Evolutionary conservation across 2,888 invertebrate genomes (phyloP).

Genomic region (Chalcis sispes): DNA sequence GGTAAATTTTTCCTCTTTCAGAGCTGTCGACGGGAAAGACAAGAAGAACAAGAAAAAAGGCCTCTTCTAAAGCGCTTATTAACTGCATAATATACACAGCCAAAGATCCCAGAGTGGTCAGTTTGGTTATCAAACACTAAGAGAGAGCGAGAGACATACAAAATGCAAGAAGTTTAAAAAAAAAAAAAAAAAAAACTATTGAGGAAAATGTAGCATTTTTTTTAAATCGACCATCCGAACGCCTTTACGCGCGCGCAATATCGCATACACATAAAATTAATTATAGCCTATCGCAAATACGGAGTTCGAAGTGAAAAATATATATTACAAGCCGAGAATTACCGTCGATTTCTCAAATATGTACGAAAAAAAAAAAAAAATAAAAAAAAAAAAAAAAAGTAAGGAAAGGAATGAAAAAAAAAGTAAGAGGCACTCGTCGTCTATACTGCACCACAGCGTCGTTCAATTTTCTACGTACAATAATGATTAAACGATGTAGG

Average conservation of each 20-base stretch:
- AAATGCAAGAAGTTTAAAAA: background rate
- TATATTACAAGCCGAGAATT: slow-evolving; percentile 22
- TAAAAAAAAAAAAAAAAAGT: slow-evolving; percentile 1
- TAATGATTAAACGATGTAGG: slow-evolving; percentile 23
- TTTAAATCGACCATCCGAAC: slow-evolving; percentile 30
- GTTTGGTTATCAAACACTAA: slow-evolving; percentile 35
- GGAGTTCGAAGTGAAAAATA: background rate
- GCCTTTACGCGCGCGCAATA: slow-evolving; percentile 29
- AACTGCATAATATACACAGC: slow-evolving; percentile 55
- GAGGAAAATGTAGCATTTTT: slow-evolving; percentile 2
- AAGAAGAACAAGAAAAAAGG: slow-evolving; percentile 94
- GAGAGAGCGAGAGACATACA: slow-evolving; percentile 8
- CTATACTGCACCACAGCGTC: slow-evolving; percentile 30
- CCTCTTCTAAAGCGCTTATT: slow-evolving; percentile 82
- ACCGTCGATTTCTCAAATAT: slow-evolving; percentile 22
- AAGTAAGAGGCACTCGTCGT: slow-evolving; percentile 9
- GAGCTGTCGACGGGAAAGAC: slow-evolving; percentile 90
- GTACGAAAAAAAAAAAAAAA: too few relatives aligned
- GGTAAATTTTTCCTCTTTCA: slow-evolving; percentile 75
- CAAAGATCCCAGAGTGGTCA: slow-evolving; percentile 54
- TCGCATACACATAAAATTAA: slow-evolving; percentile 13
- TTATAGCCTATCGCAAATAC: slow-evolving; percentile 2
- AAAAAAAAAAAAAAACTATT: slow-evolving; percentile 2
- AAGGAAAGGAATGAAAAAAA: slow-evolving; percentile 5
- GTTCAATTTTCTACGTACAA: slow-evolving; percentile 49